phyloP scores from a whole-genome alignment of 1,140 invertebrate genomes.

The Pogonomyrmex barbatus region DNA sequence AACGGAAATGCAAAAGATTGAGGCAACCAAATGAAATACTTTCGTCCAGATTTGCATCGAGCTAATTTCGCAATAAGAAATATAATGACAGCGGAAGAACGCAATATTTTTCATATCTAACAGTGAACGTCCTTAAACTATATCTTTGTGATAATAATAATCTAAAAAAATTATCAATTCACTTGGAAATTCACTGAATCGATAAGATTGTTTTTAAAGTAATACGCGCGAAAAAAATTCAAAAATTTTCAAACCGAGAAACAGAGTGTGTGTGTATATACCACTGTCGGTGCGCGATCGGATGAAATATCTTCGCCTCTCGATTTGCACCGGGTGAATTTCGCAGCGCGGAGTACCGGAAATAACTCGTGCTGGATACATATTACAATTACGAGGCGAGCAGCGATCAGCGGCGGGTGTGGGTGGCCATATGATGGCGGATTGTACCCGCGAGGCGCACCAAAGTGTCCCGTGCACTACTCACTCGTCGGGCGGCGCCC shows the following conservation, averaged over 20 bases:
- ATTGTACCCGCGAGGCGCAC: slow-evolving; percentile 19
- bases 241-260: neutral
- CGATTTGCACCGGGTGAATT: neutral
- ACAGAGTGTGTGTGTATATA: neutral
- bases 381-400: neutral
- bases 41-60: neutral
- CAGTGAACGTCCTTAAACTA: neutral
- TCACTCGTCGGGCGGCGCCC: slow-evolving; percentile 67
- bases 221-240: neutral
- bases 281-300: neutral
- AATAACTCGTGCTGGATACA: slow-evolving; percentile 10
- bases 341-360: neutral
- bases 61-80: neutral
- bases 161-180: neutral
- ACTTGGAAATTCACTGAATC: too few relatives aligned
- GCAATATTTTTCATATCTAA: neutral
- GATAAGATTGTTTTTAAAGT: neutral
- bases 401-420: neutral
- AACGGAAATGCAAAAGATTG: too few relatives aligned
- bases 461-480: slow-evolving; percentile 16
- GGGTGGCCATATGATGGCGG: neutral
- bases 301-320: neutral
- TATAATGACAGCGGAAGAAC: neutral
- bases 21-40: neutral
- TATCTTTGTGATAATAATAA: neutral